A percentile compares a stretch with the other conserved stretches of the same genome.
These are phyloP conservation scores for Morinoia aosen DNA, from an alignment of 2,888 invertebrate species.

Conservation along the genomic window DNA sequence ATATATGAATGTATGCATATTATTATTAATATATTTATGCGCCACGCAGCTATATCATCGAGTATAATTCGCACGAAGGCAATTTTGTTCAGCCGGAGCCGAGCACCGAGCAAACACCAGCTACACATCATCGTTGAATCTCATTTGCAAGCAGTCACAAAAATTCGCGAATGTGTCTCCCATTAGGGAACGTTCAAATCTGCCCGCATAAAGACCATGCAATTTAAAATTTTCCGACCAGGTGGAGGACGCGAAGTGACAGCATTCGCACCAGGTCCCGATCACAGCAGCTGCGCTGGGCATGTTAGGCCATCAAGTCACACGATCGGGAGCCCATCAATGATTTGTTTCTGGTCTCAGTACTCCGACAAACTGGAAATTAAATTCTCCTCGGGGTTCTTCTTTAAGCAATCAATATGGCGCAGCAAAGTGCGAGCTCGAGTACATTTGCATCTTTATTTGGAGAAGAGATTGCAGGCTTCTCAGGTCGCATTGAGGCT, in stretches of 20 bases:
- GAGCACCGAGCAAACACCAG: background rate
- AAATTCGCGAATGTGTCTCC: constrained; percentile 11
- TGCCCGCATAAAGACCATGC: background rate
- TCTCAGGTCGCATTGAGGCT: constrained; percentile 28
- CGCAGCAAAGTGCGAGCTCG: background rate
- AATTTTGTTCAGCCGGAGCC: background rate
- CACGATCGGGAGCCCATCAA: background rate
- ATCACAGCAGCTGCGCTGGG: background rate
- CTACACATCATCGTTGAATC: background rate
- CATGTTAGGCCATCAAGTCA: background rate
- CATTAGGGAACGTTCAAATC: constrained; percentile 6
- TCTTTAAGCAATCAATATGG: constrained; percentile 41
- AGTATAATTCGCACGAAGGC: background rate
- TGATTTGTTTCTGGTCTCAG: background rate
- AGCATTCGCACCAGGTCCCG: constrained; percentile 17
- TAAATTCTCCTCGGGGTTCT: background rate
- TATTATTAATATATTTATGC: no score
- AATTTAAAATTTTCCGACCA: constrained; percentile 24
- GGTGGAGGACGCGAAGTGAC: background rate
- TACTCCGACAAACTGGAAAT: constrained; percentile 6
- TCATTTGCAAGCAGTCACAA: constrained; percentile 46
- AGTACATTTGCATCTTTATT: constrained; percentile 46
- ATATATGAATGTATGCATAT: no score
- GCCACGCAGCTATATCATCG: background rate
- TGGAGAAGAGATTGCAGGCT: background rate